Percentiles rank a stretch among this genome's conserved stretches.
phyloP scores from a whole-genome alignment of 2,888 invertebrate species.

The Trissolcus brochymenae region DNA sequence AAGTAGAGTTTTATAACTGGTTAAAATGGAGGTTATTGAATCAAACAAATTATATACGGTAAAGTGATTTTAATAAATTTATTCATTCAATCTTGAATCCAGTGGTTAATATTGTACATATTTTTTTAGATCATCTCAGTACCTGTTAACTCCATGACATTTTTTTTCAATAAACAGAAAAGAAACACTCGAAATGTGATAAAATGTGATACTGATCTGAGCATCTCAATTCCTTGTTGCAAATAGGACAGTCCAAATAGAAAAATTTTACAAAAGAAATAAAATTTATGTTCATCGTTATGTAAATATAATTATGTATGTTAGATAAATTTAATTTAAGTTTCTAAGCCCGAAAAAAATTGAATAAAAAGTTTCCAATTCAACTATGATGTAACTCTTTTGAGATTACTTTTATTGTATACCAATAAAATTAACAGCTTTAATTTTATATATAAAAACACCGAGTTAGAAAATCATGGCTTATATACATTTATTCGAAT shows the following conservation, averaged over 20 bases:
- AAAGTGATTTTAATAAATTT: slow-evolving; percentile 17
- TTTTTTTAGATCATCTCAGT: slow-evolving; percentile 7
- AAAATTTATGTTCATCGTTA: not conserved
- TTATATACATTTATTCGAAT: slow-evolving; percentile 50
- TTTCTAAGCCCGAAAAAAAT: not conserved
- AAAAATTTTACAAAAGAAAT: slow-evolving; percentile 4
- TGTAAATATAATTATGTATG: too few relatives aligned
- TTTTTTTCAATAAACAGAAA: not conserved
- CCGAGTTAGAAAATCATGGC: slow-evolving; percentile 34
- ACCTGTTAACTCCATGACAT: slow-evolving; percentile 2
- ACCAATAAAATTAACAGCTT: not conserved
- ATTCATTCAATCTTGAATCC: not conserved
- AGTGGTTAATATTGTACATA: slow-evolving; percentile 1
- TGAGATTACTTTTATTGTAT: not conserved
- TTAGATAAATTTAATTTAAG: too few relatives aligned
- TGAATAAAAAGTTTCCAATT: not conserved
- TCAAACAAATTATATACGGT: slow-evolving; percentile 64
- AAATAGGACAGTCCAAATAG: slow-evolving; percentile 7
- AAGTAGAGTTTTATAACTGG: slow-evolving; percentile 81
- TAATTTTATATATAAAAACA: slow-evolving; percentile 4
- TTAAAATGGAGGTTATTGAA: slow-evolving; percentile 77
- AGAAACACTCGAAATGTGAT: slow-evolving; percentile 23
- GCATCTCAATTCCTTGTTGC: slow-evolving; percentile 3
- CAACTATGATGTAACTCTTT: not conserved
- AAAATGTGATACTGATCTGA: slow-evolving; percentile 36